Conservation (phyloP, 2,888 invertebrate species). For the Oeneis ivallda region DNA sequence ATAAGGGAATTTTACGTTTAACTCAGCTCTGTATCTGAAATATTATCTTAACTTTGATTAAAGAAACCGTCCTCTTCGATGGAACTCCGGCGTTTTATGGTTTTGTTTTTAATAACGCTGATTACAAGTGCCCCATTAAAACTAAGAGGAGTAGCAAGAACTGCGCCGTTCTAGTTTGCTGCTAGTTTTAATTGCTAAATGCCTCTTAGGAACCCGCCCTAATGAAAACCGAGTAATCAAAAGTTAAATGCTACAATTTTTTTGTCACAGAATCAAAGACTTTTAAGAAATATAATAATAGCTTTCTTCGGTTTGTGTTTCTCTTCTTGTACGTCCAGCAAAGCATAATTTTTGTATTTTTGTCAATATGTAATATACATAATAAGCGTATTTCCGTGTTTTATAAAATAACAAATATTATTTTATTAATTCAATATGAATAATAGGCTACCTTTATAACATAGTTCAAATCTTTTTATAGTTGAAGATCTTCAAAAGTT, state of each 20-base stretch:
- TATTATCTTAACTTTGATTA: background rate
- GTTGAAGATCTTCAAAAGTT: no score
- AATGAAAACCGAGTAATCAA: slow-evolving; percentile 18
- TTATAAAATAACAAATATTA: no score
- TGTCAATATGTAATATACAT: no score
- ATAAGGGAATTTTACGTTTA: slow-evolving; percentile 3
- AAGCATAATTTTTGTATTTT: no score
- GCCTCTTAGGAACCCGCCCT: slow-evolving; percentile 11
- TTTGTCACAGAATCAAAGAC: no score
- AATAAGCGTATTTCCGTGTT: no score
- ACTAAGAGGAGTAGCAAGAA: slow-evolving; percentile 16
- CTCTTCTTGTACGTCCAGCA: no score
- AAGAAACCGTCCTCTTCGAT: background rate
- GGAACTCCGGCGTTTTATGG: background rate
- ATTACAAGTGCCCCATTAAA: slow-evolving; percentile 16
- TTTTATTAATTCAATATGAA: no score
- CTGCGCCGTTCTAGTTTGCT: slow-evolving; percentile 21
- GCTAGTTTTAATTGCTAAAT: slow-evolving; percentile 27
- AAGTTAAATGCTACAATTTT: slow-evolving; percentile 1
- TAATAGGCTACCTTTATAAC: no score
- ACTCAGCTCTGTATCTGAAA: background rate
- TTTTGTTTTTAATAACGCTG: slow-evolving; percentile 1
- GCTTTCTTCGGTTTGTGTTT: background rate
- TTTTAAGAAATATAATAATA: no score
- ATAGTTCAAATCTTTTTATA: no score